Evolutionary conservation across 2,797 vertebrate genomes (phyloP).

Genomic region (Hippocampus kuda): DNA sequence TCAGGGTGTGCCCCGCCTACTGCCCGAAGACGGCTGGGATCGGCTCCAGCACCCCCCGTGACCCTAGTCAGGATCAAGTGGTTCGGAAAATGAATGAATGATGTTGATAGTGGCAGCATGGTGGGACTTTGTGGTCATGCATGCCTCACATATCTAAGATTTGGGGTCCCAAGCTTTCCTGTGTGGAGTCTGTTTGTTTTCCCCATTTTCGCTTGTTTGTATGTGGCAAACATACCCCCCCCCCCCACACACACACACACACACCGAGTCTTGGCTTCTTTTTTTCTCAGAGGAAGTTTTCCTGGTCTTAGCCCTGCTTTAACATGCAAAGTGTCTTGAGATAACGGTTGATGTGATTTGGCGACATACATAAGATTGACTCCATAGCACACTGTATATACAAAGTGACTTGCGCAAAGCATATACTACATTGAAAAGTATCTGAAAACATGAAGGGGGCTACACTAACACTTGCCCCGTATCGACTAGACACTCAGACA

Average conservation of each 20-base stretch:
- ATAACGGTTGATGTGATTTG: background rate
- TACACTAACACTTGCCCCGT: no score
- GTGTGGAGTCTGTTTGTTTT: background rate
- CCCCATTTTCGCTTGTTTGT: no score
- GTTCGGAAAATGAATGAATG: background rate
- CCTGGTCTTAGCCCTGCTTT: background rate
- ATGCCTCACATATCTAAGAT: background rate
- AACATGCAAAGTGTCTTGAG: background rate
- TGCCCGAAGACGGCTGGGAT: no score
- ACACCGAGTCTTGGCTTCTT: background rate
- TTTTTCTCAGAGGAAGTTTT: background rate
- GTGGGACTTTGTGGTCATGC: background rate
- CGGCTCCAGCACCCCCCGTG: no score
- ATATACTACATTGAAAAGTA: no score
- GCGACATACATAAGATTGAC: background rate
- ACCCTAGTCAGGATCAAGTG: no score
- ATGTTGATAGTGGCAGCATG: background rate
- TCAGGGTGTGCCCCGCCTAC: no score
- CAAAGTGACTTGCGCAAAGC: no score
- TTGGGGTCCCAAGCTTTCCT: background rate
- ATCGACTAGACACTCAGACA: background rate
- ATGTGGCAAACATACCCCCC: no score
- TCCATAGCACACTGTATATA: background rate
- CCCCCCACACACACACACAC: no score
- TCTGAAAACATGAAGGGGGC: no score